These are phyloP conservation scores for Galago senegalensis DNA, from an alignment of 2,797 vertebrate genomes.

Conservation along the genomic window DNA sequence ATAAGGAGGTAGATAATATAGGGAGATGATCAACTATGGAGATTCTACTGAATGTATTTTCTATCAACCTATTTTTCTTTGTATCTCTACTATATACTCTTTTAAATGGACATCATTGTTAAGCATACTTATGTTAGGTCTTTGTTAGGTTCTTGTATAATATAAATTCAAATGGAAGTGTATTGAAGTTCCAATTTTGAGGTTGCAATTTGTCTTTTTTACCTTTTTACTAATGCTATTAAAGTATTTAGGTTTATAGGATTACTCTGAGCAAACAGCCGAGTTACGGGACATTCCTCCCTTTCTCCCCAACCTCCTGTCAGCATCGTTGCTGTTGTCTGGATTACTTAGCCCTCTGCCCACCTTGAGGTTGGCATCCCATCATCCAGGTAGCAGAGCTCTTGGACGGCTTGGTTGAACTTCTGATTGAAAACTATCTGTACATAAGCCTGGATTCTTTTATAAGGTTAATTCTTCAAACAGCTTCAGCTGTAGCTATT, in stretches of 20 bases:
- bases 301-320: background rate
- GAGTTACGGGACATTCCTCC: background rate
- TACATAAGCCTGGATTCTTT: background rate
- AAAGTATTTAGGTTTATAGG: background rate
- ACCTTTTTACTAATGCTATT: background rate
- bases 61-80: background rate
- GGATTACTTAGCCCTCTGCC: rapidly evolving
- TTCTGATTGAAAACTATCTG: background rate
- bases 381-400: background rate
- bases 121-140: background rate
- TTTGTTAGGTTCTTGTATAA: background rate
- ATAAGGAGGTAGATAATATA: too few species aligned
- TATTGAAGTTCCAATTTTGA: background rate
- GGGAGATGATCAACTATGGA: too few species aligned
- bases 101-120: background rate
- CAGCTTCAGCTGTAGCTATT: background rate
- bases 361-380: background rate
- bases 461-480: background rate
- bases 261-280: background rate
- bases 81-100: background rate
- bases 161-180: background rate
- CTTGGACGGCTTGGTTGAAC: background rate
- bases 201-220: background rate
- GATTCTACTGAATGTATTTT: background rate
- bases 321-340: background rate